Evolutionary conservation across 2,797 vertebrate genomes (phyloP).

Genomic region (Chelidonichthys spinosus): DNA sequence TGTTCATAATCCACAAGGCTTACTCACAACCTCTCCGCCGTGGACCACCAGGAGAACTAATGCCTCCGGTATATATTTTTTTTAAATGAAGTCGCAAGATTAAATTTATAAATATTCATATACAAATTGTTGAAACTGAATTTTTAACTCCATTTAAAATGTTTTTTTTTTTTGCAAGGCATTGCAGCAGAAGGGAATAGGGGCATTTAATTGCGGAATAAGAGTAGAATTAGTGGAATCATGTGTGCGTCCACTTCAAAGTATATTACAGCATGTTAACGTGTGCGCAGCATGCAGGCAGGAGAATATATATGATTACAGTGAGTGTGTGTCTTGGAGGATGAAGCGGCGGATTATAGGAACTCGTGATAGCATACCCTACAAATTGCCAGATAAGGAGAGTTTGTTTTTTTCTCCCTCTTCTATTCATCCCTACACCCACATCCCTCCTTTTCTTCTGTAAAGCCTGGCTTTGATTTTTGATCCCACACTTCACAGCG

Average conservation of each 20-base stretch:
- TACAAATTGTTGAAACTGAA: no score
- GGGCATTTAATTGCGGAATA: no score
- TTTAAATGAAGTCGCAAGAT: neutral
- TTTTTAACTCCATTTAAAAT: no score
- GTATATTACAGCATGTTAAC: no score
- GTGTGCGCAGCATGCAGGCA: neutral
- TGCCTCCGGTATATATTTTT: no score
- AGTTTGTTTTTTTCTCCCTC: neutral
- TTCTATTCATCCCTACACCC: constrained; percentile 63
- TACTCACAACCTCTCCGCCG: constrained; percentile 67
- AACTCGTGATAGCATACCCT: constrained; percentile 66
- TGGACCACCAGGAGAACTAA: constrained; percentile 25
- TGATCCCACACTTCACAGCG: constrained; percentile 66
- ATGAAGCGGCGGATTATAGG: constrained; percentile 73
- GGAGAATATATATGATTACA: constrained; percentile 48
- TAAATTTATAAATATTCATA: no score
- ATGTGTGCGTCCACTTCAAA: no score
- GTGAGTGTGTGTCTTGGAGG: constrained; percentile 50
- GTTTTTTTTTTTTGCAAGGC: no score
- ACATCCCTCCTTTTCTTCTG: constrained; percentile 62
- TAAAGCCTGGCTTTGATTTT: constrained; percentile 60
- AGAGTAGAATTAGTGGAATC: no score
- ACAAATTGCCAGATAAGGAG: constrained; percentile 73
- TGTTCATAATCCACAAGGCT: constrained; percentile 75
- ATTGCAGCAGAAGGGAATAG: no score